Evolutionary conservation across 1,140 invertebrate species (phyloP).

Genomic region (Aphaenogaster floridana): DNA sequence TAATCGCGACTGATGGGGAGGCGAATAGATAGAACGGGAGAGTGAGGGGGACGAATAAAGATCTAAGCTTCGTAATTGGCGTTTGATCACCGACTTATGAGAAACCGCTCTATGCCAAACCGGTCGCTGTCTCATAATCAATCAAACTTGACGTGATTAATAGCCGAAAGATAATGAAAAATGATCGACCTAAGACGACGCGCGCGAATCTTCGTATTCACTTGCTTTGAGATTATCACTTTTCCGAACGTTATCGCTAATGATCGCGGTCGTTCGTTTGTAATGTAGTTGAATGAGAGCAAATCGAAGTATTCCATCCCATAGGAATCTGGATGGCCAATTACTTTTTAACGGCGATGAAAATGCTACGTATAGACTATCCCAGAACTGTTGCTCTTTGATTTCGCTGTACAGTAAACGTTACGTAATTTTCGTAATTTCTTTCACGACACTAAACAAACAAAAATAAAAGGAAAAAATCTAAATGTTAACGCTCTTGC

Average conservation of each 20-base stretch:
- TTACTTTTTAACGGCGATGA: not conserved
- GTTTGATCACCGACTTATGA: constrained; percentile 53
- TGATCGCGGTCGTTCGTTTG: not conserved
- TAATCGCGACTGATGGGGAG: constrained; percentile 6
- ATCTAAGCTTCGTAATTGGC: constrained; percentile 47
- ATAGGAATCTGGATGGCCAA: too few relatives aligned
- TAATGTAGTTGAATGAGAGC: not conserved
- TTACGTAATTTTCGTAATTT: not conserved
- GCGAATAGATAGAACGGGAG: not conserved
- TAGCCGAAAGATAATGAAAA: constrained; percentile 51
- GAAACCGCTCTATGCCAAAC: constrained; percentile 33
- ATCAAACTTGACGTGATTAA: constrained; percentile 59
- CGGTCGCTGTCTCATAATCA: constrained; percentile 46
- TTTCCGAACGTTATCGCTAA: constrained; percentile 10
- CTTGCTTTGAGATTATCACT: not conserved
- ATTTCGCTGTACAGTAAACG: not conserved
- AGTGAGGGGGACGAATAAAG: constrained; percentile 4
- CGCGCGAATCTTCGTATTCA: not conserved
- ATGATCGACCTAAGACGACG: constrained; percentile 28
- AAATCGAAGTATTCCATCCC: not conserved
- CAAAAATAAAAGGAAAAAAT: not conserved
- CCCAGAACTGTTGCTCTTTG: not conserved
- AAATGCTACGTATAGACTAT: not conserved
- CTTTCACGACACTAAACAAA: not conserved
- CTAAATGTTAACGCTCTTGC: not conserved